These are phyloP conservation scores for Chloebia gouldiae DNA, from an alignment of 2,113 vertebrate species.

Conservation along the genomic window DNA sequence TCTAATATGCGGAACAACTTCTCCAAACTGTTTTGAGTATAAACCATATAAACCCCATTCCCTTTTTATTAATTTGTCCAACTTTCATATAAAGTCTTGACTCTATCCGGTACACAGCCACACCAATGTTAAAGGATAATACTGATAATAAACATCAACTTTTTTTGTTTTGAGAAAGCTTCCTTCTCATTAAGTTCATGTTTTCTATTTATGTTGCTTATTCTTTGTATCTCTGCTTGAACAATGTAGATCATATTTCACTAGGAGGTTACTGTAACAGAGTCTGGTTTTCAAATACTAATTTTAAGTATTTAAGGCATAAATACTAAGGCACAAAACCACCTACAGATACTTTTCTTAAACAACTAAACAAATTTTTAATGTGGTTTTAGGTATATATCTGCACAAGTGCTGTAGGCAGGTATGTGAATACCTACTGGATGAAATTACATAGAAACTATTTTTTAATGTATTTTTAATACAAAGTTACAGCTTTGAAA, in stretches of 20 bases:
- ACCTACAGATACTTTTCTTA: background rate
- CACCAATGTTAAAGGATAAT: background rate
- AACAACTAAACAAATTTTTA: background rate
- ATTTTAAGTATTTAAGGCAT: background rate
- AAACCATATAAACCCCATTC: background rate
- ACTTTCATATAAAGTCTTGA: background rate
- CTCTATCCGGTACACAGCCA: background rate
- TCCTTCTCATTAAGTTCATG: background rate
- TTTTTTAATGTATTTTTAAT: background rate
- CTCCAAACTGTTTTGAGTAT: background rate
- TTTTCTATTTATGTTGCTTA: background rate
- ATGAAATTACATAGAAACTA: background rate
- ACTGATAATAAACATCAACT: background rate
- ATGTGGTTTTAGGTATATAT: background rate
- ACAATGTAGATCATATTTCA: background rate
- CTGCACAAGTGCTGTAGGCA: background rate
- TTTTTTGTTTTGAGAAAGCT: background rate
- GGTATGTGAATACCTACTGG: background rate
- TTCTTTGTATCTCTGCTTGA: background rate
- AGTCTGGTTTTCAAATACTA: background rate
- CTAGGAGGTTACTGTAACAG: background rate
- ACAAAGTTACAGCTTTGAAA: background rate
- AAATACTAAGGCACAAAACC: background rate
- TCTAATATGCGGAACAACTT: background rate
- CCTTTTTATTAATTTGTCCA: background rate